Base-by-base conservation (phyloP, 2,888 invertebrate genomes). In the Trachelus troglodyta region DNA sequence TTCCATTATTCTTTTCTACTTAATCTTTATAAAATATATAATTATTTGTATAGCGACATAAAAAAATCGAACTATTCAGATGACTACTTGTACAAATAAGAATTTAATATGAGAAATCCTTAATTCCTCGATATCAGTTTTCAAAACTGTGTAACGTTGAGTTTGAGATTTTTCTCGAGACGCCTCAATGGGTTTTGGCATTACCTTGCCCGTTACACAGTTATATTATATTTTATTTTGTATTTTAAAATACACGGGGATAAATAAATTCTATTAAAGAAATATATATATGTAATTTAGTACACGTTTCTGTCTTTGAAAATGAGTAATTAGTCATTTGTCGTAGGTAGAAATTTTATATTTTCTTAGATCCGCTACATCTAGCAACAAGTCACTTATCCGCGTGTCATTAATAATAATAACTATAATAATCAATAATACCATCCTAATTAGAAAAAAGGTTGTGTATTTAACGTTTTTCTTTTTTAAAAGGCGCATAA, bases 261-360 rank as follows among this genome's bases (percentile, higher is more conserved):
- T 23, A 56, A 56, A 56, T 56, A 56, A 56, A 56, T 56, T 40
- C 40, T 40, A 40, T 40, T 15, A 40, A 40, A 40, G 15, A 40
- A 40, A 56, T 12, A 40, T 15, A 56, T 23, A 33, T 23, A 2
- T 35, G 35, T 56, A 56, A 56, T 56, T 56, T 23, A 56, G 23
- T 23, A 9, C 23, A 23, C 9, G 56, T 56, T 9, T 9, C 9
- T 56, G 23, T 56, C 40, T 6, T 56, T 56, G 23, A 56, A 56
- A 56, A 56, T 56, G 23, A 56, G 23, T 23, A 40, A 23, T 15
- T 40, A 56, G 56, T 56, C 56, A 56, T 56, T 56, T 56, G 23
- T 75, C 75, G 33, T 34, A 75, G 75, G 77, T 77, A 77, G 69
- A 77, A 69, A 77, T 40, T 75, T 40, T 40, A 75, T 75, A 69